Percentiles rank a stretch among this genome's conserved stretches.
Conservation (phyloP, 2,113 vertebrate genomes). For the Ornithorhynchus anatinus region DNA sequence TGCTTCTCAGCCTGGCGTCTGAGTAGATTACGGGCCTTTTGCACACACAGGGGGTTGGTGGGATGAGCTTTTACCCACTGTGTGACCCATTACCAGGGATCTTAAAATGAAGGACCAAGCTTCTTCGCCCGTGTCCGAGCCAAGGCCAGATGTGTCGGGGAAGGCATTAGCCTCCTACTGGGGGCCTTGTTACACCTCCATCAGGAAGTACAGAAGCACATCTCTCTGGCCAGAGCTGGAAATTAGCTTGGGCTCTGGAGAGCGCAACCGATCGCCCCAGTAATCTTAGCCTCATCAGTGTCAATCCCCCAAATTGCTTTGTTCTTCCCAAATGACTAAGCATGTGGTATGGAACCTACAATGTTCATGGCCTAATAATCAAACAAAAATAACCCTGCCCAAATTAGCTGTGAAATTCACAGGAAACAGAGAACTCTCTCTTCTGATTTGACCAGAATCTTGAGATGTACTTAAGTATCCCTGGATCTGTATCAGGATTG, state of each 20-base stretch:
- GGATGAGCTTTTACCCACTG: neutral
- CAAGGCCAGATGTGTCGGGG: neutral
- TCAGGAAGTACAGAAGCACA: neutral
- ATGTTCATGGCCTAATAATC: neutral
- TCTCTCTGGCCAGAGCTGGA: neutral
- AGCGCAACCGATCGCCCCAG: neutral
- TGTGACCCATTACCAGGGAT: neutral
- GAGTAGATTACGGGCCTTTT: neutral
- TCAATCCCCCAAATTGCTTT: neutral
- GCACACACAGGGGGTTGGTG: neutral
- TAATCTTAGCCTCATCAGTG: neutral
- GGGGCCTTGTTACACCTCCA: neutral
- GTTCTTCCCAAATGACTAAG: neutral
- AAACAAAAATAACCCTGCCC: conserved; percentile 6
- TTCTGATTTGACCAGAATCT: too few relatives aligned
- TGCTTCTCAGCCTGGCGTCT: neutral
- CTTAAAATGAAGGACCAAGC: neutral
- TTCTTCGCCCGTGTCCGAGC: neutral
- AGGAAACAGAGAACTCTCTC: too few relatives aligned
- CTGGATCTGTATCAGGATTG: too few relatives aligned
- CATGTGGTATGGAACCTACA: neutral
- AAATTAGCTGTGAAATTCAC: too few relatives aligned
- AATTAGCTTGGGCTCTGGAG: neutral
- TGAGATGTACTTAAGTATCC: too few relatives aligned
- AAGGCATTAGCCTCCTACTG: neutral